These are phyloP conservation scores for Piprites chloris DNA, from an alignment of 2,113 vertebrate species.

Conservation along the genomic window DNA sequence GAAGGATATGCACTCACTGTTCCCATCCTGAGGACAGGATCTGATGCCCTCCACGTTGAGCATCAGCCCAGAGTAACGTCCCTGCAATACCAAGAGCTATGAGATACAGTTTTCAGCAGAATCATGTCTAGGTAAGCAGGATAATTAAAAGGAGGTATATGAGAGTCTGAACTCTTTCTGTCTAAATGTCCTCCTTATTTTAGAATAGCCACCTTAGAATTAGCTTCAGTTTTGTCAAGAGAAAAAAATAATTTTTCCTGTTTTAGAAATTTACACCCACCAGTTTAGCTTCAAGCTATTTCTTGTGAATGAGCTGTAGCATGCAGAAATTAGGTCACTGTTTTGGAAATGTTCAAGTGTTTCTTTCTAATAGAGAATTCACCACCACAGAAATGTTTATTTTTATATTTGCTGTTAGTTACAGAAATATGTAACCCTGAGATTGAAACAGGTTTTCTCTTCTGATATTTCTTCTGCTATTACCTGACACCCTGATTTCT, in stretches of 20 bases:
- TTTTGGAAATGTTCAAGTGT: background rate
- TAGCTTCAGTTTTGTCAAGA: background rate
- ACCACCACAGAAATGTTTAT: background rate
- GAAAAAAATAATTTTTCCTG: background rate
- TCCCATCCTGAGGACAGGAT: rapidly evolving
- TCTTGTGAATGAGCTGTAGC: background rate
- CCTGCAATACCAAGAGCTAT: background rate
- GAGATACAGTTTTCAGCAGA: background rate
- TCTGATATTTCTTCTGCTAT: background rate
- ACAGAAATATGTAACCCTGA: background rate
- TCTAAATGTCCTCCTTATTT: background rate
- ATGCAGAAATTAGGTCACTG: background rate
- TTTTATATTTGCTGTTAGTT: background rate
- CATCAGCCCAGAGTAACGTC: background rate
- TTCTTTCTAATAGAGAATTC: background rate
- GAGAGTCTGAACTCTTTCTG: background rate
- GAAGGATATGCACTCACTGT: background rate
- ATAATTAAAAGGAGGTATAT: background rate
- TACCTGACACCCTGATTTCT: background rate
- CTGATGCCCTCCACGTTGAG: background rate
- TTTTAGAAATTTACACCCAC: background rate
- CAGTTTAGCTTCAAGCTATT: background rate
- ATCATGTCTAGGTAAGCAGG: background rate
- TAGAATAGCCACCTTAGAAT: background rate
- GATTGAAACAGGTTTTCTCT: background rate